Conservation (phyloP, 2,888 invertebrate genomes). For the Augiades crinisus region DNA sequence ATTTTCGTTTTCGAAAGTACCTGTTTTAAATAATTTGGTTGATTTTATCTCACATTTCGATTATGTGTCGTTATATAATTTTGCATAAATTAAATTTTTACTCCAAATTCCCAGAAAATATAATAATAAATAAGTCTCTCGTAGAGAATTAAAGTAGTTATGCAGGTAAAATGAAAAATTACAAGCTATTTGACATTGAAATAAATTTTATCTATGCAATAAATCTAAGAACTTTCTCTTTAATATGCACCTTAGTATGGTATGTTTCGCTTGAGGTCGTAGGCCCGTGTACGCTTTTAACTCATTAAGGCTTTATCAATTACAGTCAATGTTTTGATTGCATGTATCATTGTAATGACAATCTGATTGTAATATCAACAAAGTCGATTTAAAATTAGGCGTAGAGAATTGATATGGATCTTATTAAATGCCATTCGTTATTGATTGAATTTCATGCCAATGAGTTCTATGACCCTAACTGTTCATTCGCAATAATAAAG, state of each 20-base stretch:
- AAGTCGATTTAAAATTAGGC: slow-evolving; percentile 15
- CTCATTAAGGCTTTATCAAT: slow-evolving; percentile 17
- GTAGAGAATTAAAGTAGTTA: too few species aligned
- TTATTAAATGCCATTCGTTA: slow-evolving; percentile 8
- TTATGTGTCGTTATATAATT: too few species aligned
- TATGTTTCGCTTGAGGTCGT: slow-evolving; percentile 13
- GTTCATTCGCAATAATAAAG: background rate
- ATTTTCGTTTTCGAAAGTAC: too few species aligned
- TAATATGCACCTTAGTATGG: slow-evolving; percentile 2
- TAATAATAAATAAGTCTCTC: too few species aligned
- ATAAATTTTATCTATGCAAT: slow-evolving; percentile 10
- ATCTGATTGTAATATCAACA: slow-evolving; percentile 14
- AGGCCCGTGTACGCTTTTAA: slow-evolving; percentile 12
- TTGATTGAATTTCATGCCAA: background rate
- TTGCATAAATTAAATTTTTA: too few species aligned
- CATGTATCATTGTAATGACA: slow-evolving; percentile 7
- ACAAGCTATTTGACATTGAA: slow-evolving; percentile 17
- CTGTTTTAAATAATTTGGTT: too few species aligned
- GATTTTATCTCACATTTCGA: too few species aligned
- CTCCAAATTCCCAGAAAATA: too few species aligned
- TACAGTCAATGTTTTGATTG: slow-evolving; percentile 21
- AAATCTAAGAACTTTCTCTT: slow-evolving; percentile 19
- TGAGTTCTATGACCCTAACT: background rate
- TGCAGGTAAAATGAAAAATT: too few species aligned
- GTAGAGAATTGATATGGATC: slow-evolving; percentile 18